phyloP scores from a whole-genome alignment of 37 sponge, comb jelly and placozoan species.

The Halichondria panicea region DNA sequence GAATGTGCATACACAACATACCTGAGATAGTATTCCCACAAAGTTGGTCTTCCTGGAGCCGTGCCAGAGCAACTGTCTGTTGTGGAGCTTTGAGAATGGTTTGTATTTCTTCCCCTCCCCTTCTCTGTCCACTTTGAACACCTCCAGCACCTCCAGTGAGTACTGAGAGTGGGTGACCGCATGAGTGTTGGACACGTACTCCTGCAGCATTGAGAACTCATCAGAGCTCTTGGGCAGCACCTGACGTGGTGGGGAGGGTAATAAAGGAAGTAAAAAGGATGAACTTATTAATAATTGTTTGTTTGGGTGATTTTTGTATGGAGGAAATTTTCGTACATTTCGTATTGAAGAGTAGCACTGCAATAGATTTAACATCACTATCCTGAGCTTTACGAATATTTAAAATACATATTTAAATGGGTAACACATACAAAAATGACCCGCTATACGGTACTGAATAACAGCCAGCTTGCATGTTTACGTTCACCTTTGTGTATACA shows the following conservation, averaged over 20 bases:
- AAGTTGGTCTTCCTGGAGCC: slow-evolving; percentile 94
- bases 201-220: slow-evolving; percentile 83
- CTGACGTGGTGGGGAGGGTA: slow-evolving; percentile 17
- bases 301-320: no score
- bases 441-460: no score
- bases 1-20: not conserved
- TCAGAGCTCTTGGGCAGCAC: slow-evolving; percentile 70
- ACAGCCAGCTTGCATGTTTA: no score
- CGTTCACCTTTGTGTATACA: no score
- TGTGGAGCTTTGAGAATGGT: slow-evolving; percentile 80
- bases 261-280: not conserved
- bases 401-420: no score
- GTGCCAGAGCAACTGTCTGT: slow-evolving; percentile 96
- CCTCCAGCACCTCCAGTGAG: slow-evolving; percentile 78
- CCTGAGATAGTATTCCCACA: slow-evolving; percentile 95
- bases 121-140: slow-evolving; percentile 83
- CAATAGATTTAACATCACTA: no score
- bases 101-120: slow-evolving; percentile 86
- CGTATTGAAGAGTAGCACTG: no score
- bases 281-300: no score
- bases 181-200: slow-evolving; percentile 93
- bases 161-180: slow-evolving; percentile 89
- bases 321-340: no score
- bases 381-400: no score
- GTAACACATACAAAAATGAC: no score